Evolutionary conservation across 1,140 invertebrate species (phyloP), one percentile per base, ranked within the genome.

Genomic region (Streblospio benedicti): DNA sequence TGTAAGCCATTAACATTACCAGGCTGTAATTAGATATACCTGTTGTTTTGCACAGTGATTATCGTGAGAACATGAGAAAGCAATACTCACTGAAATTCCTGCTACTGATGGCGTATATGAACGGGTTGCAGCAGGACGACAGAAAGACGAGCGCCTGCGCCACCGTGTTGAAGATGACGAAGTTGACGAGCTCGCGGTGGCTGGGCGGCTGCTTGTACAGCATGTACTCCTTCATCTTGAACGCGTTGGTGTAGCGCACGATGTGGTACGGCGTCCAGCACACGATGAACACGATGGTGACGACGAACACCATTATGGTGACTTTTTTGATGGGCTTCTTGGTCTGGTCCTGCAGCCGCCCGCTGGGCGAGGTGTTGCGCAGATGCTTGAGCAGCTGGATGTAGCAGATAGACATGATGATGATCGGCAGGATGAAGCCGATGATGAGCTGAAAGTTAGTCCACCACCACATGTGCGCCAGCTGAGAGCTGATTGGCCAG

Each of bases 401-500:
- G 51, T 53, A 53, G 25, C 25, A 53, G 51, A 53, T n/a, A 4
- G 31, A 20, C 51, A 53, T 53, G 51, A 53, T n/a, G 9, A 30
- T 27, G 28, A 53, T 53, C 4, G 51, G 51, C 27, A 53, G 6
- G 51, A 27, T 27, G 51, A 53, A 53, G 6, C 51, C 51, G 25
- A 53, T 27, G 51, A 53, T 27, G 51, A 53, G 51, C 51, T 53
- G 23, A 27, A 53, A 53, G 51, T 53, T 53, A 12, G 28, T 30
- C 51, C 51, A 53, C 23, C 25, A 53, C 51, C 23, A 53, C 51
- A 23, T n/a, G 51, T 53, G 51, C 51, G 18, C 6, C 16, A 53
- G 18, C 9, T 32, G 51, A 4, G 51, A 53, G n/a, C 12, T 16
- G 9, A 5, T 6, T 6, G 51, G 51, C 51, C 51, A 53, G 25